phyloP scores from a whole-genome alignment of 1,140 invertebrate genomes.

The Armadillidium nasatum region DNA sequence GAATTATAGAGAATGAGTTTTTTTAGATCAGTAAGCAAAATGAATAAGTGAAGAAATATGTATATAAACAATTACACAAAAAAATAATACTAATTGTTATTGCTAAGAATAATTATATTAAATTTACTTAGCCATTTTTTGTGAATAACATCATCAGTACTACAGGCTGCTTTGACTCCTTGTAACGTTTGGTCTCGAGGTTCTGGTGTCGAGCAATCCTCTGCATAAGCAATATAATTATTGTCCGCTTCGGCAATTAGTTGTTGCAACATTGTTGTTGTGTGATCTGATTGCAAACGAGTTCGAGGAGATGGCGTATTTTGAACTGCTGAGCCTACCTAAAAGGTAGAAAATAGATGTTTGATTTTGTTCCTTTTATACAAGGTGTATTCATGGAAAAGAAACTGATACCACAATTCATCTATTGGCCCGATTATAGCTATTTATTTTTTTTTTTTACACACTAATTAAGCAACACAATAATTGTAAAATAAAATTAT shows the following conservation, averaged over 20 bases:
- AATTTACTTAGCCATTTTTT: slow-evolving; percentile 88
- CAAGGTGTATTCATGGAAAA: no score
- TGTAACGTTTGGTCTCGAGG: slow-evolving; percentile 70
- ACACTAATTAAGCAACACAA: no score
- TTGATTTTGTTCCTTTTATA: no score
- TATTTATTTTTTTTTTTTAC: no score
- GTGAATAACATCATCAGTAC: slow-evolving; percentile 77
- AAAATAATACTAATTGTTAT: no score
- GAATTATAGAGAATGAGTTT: no score
- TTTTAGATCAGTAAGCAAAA: no score
- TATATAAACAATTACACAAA: no score
- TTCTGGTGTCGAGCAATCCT: slow-evolving; percentile 71
- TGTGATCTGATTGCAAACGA: slow-evolving; percentile 60
- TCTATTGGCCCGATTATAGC: no score
- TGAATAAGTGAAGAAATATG: no score
- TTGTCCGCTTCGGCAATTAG: slow-evolving; percentile 92
- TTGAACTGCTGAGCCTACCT: not conserved
- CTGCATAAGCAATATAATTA: slow-evolving; percentile 86
- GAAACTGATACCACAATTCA: no score
- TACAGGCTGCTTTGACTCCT: slow-evolving; percentile 71
- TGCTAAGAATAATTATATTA: not conserved
- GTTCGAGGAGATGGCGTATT: slow-evolving; percentile 57
- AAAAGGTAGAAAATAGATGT: not conserved
- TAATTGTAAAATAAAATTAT: no score
- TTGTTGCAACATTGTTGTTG: slow-evolving; percentile 79